A percentile compares a stretch with the other conserved stretches of the same genome.
Evolutionary conservation across 2,888 invertebrate species (phyloP).

Genomic region (Apodemia mormo): DNA sequence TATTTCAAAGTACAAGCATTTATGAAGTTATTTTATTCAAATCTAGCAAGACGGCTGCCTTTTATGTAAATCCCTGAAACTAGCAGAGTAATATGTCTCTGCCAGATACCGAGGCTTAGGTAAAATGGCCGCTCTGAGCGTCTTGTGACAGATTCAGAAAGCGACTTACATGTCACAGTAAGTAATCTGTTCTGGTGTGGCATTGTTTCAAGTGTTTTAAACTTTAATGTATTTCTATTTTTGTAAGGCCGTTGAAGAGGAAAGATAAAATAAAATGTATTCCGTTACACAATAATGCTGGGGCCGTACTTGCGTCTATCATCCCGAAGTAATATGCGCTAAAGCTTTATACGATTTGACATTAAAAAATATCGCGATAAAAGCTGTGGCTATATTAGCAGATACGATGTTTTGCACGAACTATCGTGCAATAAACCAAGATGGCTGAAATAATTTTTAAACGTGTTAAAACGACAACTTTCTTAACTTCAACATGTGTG

Average conservation of each 20-base stretch:
- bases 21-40: not conserved
- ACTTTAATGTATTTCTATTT: conserved; percentile 7
- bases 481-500: no score
- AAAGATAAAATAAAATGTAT: not conserved
- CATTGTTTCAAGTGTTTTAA: conserved; percentile 12
- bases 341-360: no score
- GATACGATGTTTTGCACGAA: no score
- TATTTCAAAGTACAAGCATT: no score
- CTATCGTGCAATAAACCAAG: no score
- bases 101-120: conserved; percentile 13
- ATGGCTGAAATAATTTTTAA: no score
- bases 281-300: not conserved
- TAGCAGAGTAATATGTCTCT: conserved; percentile 13
- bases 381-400: no score
- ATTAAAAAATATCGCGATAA: no score
- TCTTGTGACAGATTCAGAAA: conserved; percentile 11
- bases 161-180: conserved; percentile 8
- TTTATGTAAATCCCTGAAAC: conserved; percentile 12
- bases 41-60: not conserved
- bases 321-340: no score
- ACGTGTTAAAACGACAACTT: no score
- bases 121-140: conserved; percentile 8
- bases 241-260: not conserved
- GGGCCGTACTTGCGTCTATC: no score
- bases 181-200: conserved; percentile 10